These are phyloP conservation scores for Listronotus oregonensis DNA, from an alignment of 1,140 invertebrate genomes.

Conservation along the genomic window DNA sequence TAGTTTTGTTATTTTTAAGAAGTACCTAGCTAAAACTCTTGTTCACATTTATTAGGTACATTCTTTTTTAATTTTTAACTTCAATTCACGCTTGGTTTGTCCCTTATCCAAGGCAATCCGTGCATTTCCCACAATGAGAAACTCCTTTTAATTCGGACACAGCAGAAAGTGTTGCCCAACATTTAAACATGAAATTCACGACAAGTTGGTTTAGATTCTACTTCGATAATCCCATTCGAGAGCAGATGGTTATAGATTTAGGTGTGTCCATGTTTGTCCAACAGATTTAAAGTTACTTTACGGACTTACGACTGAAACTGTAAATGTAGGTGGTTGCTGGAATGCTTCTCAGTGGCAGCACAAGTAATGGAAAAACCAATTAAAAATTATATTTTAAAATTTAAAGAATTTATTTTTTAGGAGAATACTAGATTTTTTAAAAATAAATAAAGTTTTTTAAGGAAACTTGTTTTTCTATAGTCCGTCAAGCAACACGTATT, in stretches of 20 bases:
- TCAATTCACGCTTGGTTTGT: conserved; percentile 12
- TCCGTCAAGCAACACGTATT: too few species aligned
- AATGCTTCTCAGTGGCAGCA: conserved; percentile 17
- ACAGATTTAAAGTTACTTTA: conserved; percentile 54
- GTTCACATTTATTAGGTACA: too few species aligned
- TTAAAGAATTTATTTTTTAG: too few species aligned
- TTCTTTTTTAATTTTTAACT: conserved; percentile 1
- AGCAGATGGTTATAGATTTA: conserved; percentile 56
- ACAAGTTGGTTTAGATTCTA: conserved; percentile 52
- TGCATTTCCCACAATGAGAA: conserved; percentile 35
- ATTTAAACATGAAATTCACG: conserved; percentile 50
- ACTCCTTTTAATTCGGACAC: conserved; percentile 39
- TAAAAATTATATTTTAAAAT: too few species aligned
- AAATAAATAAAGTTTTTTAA: too few species aligned
- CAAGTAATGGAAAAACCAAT: not conserved
- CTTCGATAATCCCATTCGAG: conserved; percentile 51
- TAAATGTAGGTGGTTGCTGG: conserved; percentile 29
- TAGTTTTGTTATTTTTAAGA: too few species aligned
- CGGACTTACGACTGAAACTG: conserved; percentile 30
- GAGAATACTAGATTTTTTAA: too few species aligned
- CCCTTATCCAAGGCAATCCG: conserved; percentile 26
- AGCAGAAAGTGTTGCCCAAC: conserved; percentile 40
- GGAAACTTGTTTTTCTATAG: too few species aligned
- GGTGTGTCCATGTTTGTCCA: conserved; percentile 57
- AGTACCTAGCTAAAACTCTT: too few species aligned